A percentile compares a stretch with the other conserved stretches of the same genome.
Conservation (phyloP, 23 tunicate species). For the Corella eumyota region DNA sequence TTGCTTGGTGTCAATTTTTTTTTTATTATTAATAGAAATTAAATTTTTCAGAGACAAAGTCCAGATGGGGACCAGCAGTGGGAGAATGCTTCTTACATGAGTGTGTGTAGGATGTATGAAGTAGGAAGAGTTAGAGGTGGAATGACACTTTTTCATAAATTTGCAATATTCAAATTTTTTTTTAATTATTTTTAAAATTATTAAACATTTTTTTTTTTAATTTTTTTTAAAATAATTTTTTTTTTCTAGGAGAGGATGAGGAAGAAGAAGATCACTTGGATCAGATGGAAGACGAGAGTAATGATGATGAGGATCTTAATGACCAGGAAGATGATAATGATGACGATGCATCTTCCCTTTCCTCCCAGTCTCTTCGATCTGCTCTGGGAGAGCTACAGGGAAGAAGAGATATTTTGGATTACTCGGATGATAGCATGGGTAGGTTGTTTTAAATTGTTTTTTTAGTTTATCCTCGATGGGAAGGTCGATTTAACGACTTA, state of each 20-base stretch:
- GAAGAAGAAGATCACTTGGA: slow-evolving; percentile 29
- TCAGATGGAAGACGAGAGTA: slow-evolving; percentile 4
- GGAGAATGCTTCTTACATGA: too few relatives aligned
- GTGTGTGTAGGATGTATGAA: slow-evolving; percentile 68
- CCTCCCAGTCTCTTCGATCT: too few relatives aligned
- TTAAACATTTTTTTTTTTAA: neutral
- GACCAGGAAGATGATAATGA: neutral
- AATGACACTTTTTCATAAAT: neutral
- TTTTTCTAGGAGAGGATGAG: slow-evolving; percentile 33
- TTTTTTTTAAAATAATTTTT: neutral
- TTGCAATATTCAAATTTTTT: too few relatives aligned
- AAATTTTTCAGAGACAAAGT: neutral
- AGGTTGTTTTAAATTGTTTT: too few relatives aligned
- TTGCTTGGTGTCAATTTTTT: too few relatives aligned
- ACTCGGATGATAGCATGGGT: too few relatives aligned
- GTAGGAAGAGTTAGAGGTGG: slow-evolving; percentile 49
- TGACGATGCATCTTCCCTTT: neutral
- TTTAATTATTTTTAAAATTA: too few relatives aligned
- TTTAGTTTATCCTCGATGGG: too few relatives aligned
- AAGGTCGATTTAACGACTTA: too few relatives aligned
- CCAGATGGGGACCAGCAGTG: neutral
- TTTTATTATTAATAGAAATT: too few relatives aligned
- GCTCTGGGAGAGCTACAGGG: too few relatives aligned
- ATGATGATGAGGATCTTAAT: slow-evolving; percentile 1
- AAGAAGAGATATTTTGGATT: too few relatives aligned